Base-by-base conservation (phyloP, 2,113 vertebrate species). In the Oreotrochilus melanogaster region DNA sequence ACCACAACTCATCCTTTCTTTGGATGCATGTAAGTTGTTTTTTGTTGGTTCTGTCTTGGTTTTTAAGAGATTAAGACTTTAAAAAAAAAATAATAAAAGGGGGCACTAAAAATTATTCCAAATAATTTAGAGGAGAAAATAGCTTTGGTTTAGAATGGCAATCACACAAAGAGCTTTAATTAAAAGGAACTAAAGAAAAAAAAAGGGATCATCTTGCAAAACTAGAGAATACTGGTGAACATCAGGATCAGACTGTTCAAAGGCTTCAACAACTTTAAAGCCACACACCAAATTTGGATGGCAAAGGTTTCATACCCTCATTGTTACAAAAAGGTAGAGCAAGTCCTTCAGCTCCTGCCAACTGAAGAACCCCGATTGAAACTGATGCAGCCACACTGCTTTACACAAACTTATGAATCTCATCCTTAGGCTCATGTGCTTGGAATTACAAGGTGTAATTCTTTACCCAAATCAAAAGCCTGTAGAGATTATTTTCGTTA, bases 351-450 rank as follows among this genome's bases (percentile, higher is more conserved):
- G 78, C 67, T 61, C 21, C 18, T 16, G 43, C 31, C 65, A 78
- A 5, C 43, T 35, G 21, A 27, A 48, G 45, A 78, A 50, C 8
- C 18, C 42, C 75, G 31, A 39, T 6, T 35, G 22, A 69, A 39
- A 31, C 39, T 75, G 39, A 28, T 30, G 56, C 24, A 78, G 31
- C 31, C n/a, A 30, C 14, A 50, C 21, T 10, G 7, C 18, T 22
- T 78, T 66, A 51, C n/a, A 47, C 24, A 47, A 69, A 62, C 30
- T 10, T 11, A 35, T 24, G 39, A 45, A 12, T 17, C 53, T 56
- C 6, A 0, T 70, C 37, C 51, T 64, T 48, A 33, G 25, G 47
- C 21, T 57, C 4, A 0, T 17, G 30, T 8, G 15, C 22, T 57
- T 66, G 30, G 21, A 47, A 47, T 47, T 25, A 47, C 37, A 72